Evolutionary conservation across 1,140 invertebrate genomes (phyloP), one percentile per base, ranked within the genome.

Genomic region (Sycobia sp.): DNA sequence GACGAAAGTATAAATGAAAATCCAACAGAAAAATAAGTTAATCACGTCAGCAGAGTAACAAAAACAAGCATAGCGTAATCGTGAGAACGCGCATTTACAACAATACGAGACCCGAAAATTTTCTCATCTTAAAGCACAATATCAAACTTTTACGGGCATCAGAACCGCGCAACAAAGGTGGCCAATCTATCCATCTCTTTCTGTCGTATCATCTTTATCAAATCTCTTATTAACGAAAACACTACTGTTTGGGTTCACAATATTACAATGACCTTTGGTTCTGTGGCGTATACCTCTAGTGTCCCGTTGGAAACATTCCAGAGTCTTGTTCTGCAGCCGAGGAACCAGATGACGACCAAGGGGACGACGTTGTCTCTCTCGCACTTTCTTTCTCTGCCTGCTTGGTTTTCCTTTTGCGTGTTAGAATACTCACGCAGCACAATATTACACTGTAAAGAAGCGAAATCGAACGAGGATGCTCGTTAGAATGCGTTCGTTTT

Each of bases 281-380:
- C n/a, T n/a, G n/a, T n/a, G n/a, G n/a, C n/a, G n/a, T n/a, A 13
- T 49, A 58, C 56, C 56, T 58, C 34, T 60, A 60, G 34, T 41
- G 46, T 60, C 20, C 29, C 16, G 16, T 58, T 44, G 47, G n/a
- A n/a, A n/a, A n/a, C n/a, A n/a, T n/a, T n/a, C n/a, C n/a, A n/a
- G n/a, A n/a, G n/a, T n/a, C n/a, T n/a, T n/a, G n/a, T n/a, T n/a
- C n/a, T n/a, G n/a, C n/a, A n/a, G n/a, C n/a, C 22, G 32, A 36
- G 44, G 32, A 47, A 38, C n/a, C 32, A 38, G 32, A 58, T 14
- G 44, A 38, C 44, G 56, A 58, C 20, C 38, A 57, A 4, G 56
- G 51, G n/a, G 46, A 39, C 23, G 36, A 22, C 18, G 20, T 34
- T 56, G 9, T 49, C 32, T 27, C 14, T 38, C 34, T 27, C 11